Percentiles rank a stretch among this genome's conserved stretches.
Conservation (phyloP, 2,113 vertebrate genomes). For the Pyrgilauda ruficollis region DNA sequence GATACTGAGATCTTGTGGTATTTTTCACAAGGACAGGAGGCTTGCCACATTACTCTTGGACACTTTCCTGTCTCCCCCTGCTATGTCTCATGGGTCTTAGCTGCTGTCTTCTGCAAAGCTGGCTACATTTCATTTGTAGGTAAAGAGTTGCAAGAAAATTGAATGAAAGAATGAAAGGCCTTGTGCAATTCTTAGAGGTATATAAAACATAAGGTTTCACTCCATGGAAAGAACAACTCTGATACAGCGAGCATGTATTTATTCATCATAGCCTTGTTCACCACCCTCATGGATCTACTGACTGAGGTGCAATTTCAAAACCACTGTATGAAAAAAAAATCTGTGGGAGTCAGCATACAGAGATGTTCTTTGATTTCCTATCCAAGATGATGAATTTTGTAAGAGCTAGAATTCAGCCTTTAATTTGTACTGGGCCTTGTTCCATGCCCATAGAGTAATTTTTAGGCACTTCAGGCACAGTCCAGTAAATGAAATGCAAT, state of each 20-base stretch:
- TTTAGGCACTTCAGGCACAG: not conserved
- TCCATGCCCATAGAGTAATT: not conserved
- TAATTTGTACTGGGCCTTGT: not conserved
- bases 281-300: not conserved
- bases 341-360: not conserved
- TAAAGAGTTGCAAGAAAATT: not conserved
- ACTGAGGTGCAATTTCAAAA: not conserved
- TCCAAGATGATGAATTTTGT: not conserved
- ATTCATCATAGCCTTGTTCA: not conserved
- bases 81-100: not conserved
- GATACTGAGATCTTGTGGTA: not conserved
- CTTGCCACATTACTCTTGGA: not conserved
- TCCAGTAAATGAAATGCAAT: not conserved
- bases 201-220: not conserved
- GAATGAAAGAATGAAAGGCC: not conserved
- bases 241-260: not conserved
- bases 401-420: conserved; percentile 20
- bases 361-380: not conserved
- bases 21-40: not conserved
- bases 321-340: not conserved
- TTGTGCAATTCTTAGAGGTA: not conserved
- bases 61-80: not conserved
- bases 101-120: not conserved
- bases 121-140: not conserved
- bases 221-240: not conserved